Evolutionary conservation across 2,113 vertebrate genomes (phyloP).

Genomic region (Mirounga angustirostris): DNA sequence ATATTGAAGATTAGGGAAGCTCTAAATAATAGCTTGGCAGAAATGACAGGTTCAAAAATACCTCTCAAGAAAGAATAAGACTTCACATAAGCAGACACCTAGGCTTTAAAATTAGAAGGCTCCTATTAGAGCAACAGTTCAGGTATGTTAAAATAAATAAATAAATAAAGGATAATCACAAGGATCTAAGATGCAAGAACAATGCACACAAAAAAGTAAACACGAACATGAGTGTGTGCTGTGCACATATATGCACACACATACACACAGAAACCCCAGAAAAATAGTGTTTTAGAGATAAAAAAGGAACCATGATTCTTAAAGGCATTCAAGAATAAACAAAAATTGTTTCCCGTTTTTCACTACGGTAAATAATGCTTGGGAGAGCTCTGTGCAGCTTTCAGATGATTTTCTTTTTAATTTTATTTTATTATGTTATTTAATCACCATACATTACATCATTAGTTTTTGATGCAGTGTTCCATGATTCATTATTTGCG

Average conservation of each 20-base stretch:
- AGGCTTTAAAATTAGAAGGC: background rate
- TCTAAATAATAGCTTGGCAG: background rate
- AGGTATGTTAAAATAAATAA: background rate
- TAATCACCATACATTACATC: too few species aligned
- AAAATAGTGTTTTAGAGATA: background rate
- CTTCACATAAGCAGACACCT: background rate
- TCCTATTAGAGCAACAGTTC: background rate
- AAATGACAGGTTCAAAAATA: background rate
- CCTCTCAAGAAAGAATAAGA: background rate
- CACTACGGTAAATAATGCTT: too few species aligned
- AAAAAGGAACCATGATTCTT: background rate
- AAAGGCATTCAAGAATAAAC: background rate
- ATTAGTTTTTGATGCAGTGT: too few species aligned
- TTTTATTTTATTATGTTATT: too few species aligned
- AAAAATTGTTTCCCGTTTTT: too few species aligned
- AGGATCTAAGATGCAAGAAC: background rate
- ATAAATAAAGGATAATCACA: background rate
- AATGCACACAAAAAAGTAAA: background rate
- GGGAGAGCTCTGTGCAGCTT: too few species aligned
- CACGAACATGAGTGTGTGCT: rapidly evolving
- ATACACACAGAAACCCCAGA: background rate
- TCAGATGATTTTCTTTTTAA: too few species aligned
- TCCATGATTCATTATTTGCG: too few species aligned
- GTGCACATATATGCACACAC: background rate
- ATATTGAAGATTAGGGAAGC: background rate